Base-by-base conservation (phyloP, 1,140 invertebrate genomes). In the Tetramorium simillimum region DNA sequence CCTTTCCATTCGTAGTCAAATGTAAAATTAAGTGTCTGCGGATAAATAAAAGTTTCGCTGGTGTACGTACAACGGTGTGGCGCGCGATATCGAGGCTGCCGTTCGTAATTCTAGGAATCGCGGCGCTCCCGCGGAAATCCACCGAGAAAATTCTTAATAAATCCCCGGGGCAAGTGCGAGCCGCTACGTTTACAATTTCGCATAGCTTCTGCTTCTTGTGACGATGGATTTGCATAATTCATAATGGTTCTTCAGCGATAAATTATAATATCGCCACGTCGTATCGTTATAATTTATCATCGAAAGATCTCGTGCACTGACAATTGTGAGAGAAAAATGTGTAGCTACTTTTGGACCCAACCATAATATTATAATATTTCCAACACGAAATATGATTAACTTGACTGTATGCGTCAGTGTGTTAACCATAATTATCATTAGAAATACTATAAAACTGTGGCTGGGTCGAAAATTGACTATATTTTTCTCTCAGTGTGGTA, bases 141-240 rank as follows among this genome's bases (percentile, higher is more conserved):
- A 46, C 46, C 70, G 82, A 49, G 40, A 63, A 40, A 53, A 73
- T 86, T 90, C 76, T 62, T 77, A 69, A 86, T 89, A 90, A 86
- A 81, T 86, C 53, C 60, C 56, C 12, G 12, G 43, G 53, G 53
- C n/a, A 5, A 7, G 14, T 43, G 18, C 40, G 21, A 43, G 2
- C 5, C 28, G 14, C 18, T 24, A n/a, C 51, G 18, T 78, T 80
- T 73, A 21, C 69, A 43, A 51, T 58, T 82, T 82, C 33, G 4
- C 24, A 2, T 14, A 33, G 28, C 37, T 6, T 37, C 28, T 24
- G 37, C 16, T 33, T 28, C 46, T 75, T 24, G 37, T 14, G n/a
- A 72, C 12, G 24, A 70, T 10, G 14, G 14, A 60, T 72, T 0
- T 24, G 14, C 16, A 56, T 70, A 24, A 73, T 73, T 46, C 46